Percentiles rank a stretch among this genome's conserved stretches.
Conservation (phyloP, 2,113 vertebrate species). For the Polypterus bichir region DNA sequence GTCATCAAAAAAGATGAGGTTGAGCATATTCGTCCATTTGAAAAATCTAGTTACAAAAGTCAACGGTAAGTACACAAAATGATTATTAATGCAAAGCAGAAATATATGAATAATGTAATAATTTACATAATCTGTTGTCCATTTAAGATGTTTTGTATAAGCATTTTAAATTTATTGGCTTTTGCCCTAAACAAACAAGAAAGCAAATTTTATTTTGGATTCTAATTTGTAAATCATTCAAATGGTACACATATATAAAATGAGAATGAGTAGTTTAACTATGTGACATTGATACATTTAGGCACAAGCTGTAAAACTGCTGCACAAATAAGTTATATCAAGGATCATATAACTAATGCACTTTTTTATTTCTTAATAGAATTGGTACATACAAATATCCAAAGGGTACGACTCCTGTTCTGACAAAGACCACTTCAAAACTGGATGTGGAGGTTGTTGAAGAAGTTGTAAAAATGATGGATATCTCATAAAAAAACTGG, state of each 20-base stretch:
- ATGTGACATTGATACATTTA: no score
- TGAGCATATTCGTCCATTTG: conserved; percentile 48
- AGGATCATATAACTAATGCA: background rate
- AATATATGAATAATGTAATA: no score
- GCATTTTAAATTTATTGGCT: no score
- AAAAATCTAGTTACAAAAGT: conserved; percentile 32
- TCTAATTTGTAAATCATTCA: no score
- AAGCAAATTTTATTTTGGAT: no score
- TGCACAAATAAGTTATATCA: background rate
- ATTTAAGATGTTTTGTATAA: no score
- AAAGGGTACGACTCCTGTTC: conserved; percentile 36
- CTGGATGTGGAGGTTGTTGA: conserved; percentile 41
- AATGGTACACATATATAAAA: no score
- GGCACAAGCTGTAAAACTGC: background rate
- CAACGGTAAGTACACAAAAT: conserved; percentile 24
- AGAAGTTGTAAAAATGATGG: conserved; percentile 25
- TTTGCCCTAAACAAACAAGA: no score
- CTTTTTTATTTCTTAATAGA: background rate
- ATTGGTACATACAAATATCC: conserved; percentile 34
- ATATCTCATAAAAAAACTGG: no score
- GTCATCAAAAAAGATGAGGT: conserved; percentile 50
- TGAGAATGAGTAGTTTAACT: no score
- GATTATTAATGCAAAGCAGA: background rate
- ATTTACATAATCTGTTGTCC: no score
- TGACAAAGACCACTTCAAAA: conserved; percentile 35